Base-by-base conservation (phyloP, 2,113 vertebrate genomes). In the Microtus ochrogaster region DNA sequence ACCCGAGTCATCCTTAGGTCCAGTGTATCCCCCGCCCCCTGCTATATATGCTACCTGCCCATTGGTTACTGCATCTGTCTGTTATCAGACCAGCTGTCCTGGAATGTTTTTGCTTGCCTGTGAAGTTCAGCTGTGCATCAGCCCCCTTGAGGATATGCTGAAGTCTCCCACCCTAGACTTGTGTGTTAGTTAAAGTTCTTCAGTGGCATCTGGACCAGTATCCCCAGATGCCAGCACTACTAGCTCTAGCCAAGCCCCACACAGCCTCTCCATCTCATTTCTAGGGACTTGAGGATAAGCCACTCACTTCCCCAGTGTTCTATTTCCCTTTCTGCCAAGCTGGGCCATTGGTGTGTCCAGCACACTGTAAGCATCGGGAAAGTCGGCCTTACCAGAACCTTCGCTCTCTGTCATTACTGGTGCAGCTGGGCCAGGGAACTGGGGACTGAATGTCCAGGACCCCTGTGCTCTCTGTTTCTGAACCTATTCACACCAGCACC, bases 191-290 rank as follows among this genome's bases (percentile, higher is more conserved):
- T 26, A 63, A 30, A 26, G 39, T 28, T 84, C 82, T 65, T 44
- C 16, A 44, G 12, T 14, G 49, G 49, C 49, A 52, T 52, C 49
- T 52, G 12, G 49, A 52, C 49, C 13, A 41, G 13, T 3, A 63
- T 21, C 55, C 5, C 3, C 2, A 5, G 28, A 17, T 5, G 11
- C 28, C 16, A 0, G 52, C 7, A 4, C 30, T 13, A 4, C 30
- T 9, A 2, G 4, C 21, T n/a, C 21, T 5, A 30, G 21, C 72
- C 70, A 61, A 41, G 58, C 63, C 65, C 2, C 16, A 22, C 13
- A 30, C 76, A 55, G 28, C 22, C 55, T n/a, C n/a, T 36, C 30
- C 52, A 8, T 16, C 22, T 89, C 30, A 13, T 33, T 76, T 85
- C 76, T 85, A 12, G 33, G 68, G 85, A 61, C 58, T 63, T 26